Base-by-base conservation (phyloP, 2,797 vertebrate genomes). In the Acrocephalus scirpaceus region DNA sequence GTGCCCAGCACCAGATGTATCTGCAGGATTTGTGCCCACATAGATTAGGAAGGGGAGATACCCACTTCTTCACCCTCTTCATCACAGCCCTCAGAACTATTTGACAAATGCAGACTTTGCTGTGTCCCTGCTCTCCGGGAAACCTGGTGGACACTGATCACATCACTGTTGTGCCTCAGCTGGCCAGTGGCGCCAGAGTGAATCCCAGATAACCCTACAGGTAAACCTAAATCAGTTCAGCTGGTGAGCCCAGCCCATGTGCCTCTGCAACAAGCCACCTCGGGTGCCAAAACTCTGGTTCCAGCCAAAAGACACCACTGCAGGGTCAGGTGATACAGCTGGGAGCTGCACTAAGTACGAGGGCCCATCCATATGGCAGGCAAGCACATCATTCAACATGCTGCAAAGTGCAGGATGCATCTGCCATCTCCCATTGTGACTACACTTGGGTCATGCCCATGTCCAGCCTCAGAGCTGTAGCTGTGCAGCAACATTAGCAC, bases 301-400 rank as follows among this genome's bases (percentile, higher is more conserved):
- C 6, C 81, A 82, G 11, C 34, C 36, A 8, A 21, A 8, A 73
- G 62, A 36, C 27, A 29, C 5, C 60, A 7, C 48, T 42, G 64
- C 45, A 42, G 10, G 11, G 42, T 19, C 32, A 53, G 36, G 8
- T 25, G n/a, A 50, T 25, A 34, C 6, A 44, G 22, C 66, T 51
- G 65, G 60, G 48, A 89, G n/a, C 27, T 70, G 30, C 64, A 34
- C 10, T 5, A 27, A n/a, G 5, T 27, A 22, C 0, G 0, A 36
- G 20, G 54, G 3, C 47, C 5, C n/a, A 22, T 58, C 54, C 44
- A 6, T 13, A 5, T 0, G 2, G 25, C 3, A 1, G 16, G 17
- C 25, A 81, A 90, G 19, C 11, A 3, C 27, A 40, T 8, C 2
- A 2, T 29, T 50, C 53, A 21, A 8, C 0, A 0, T 36, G 53